phyloP scores from a whole-genome alignment of 2,113 vertebrate species.

The Morone saxatilis region DNA sequence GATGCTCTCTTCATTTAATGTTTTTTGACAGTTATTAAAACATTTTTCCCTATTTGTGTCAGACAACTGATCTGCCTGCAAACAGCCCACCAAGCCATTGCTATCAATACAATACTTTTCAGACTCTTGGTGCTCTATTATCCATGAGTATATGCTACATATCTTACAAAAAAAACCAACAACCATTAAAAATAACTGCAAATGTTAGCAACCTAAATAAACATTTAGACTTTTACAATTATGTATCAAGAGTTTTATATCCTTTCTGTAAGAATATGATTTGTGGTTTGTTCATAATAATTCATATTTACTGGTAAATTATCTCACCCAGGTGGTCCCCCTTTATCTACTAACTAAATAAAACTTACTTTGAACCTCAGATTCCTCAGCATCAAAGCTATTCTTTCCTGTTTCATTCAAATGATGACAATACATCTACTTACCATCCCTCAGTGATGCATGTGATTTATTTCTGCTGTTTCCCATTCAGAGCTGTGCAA shows the following conservation, averaged over 20 bases:
- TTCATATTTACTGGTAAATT: constrained; percentile 15
- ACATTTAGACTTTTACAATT: not conserved
- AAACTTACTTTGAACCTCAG: constrained; percentile 49
- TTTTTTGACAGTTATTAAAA: constrained; percentile 19
- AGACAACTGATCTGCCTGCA: not conserved
- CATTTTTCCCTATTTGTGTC: not conserved
- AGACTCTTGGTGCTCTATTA: not conserved
- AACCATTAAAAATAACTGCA: not conserved
- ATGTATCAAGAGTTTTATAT: not conserved
- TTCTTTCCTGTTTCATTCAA: constrained; percentile 49
- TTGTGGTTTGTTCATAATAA: constrained; percentile 35
- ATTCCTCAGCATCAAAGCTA: constrained; percentile 64
- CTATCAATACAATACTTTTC: not conserved
- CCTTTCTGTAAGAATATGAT: not conserved
- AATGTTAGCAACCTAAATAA: not conserved
- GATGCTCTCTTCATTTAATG: not conserved
- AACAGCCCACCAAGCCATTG: not conserved
- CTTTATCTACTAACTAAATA: constrained; percentile 25
- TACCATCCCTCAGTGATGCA: constrained; percentile 51
- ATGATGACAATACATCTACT: constrained; percentile 60
- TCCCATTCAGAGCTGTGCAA: constrained; percentile 45
- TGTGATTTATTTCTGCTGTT: constrained; percentile 63
- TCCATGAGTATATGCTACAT: not conserved
- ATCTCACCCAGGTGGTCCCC: not conserved
- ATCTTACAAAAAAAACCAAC: not conserved